Conservation (phyloP, 2,888 invertebrate species). For the Orthosia cruda region DNA sequence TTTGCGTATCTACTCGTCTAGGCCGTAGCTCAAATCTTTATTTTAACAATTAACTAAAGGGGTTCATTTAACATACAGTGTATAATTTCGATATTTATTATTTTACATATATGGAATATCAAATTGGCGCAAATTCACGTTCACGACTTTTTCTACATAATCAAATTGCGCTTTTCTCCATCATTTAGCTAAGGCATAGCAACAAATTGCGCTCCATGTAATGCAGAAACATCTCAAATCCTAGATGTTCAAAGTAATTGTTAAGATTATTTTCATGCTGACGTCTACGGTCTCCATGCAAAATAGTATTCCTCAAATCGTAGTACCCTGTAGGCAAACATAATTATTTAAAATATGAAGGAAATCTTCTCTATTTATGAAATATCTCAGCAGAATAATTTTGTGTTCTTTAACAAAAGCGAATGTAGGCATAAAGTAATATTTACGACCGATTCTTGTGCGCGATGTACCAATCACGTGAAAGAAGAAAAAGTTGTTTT, state of each 20-base stretch:
- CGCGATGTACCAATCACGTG: not conserved
- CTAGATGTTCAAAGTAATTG: constrained; percentile 7
- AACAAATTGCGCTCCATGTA: constrained; percentile 7
- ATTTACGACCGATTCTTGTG: not conserved
- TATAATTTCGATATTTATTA: not conserved
- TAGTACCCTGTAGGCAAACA: constrained; percentile 15
- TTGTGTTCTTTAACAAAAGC: not conserved
- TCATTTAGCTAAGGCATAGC: constrained; percentile 27
- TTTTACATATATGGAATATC: not conserved
- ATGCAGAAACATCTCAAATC: not conserved
- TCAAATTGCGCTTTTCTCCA: not conserved
- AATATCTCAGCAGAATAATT: constrained; percentile 19
- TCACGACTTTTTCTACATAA: not conserved
- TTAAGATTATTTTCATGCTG: constrained; percentile 15
- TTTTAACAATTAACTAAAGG: not conserved
- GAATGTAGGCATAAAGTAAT: not conserved
- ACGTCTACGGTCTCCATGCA: constrained; percentile 38
- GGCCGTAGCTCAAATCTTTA: constrained; percentile 1
- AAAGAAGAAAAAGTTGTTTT: not conserved
- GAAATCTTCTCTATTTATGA: not conserved
- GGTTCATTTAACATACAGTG: not conserved
- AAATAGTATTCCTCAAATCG: constrained; percentile 53
- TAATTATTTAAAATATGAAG: not conserved
- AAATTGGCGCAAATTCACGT: not conserved
- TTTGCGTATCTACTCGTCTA: not conserved